Conservation (phyloP, 1,140 invertebrate species). For the Stegodyphus dumicola region DNA sequence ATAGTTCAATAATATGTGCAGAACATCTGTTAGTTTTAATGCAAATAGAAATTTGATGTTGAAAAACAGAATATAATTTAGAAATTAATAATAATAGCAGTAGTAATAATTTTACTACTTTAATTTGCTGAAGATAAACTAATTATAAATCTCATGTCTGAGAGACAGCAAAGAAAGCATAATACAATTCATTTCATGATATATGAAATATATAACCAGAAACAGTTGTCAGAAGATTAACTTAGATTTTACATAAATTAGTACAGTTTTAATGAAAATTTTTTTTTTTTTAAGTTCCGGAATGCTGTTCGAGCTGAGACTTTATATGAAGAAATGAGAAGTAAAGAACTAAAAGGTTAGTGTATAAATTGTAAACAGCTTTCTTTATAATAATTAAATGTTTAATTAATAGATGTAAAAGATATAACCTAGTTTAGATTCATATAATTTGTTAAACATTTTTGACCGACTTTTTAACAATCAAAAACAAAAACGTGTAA, state of each 20-base stretch:
- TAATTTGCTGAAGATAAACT: too few species aligned
- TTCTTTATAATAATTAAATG: not conserved
- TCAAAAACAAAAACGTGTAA: too few species aligned
- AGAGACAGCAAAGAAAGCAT: not conserved
- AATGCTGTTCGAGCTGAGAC: conserved; percentile 75
- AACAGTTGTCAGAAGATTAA: not conserved
- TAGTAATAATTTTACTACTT: too few species aligned
- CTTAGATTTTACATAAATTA: not conserved
- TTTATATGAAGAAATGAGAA: conserved; percentile 76
- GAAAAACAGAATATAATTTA: too few species aligned
- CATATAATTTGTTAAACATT: too few species aligned
- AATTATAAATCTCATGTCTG: not conserved
- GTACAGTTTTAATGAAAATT: not conserved
- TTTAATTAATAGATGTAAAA: too few species aligned
- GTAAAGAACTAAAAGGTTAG: conserved; percentile 72
- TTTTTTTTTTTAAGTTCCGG: conserved; percentile 61
- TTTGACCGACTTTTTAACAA: too few species aligned
- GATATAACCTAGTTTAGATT: too few species aligned
- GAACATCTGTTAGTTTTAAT: too few species aligned
- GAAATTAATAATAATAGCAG: too few species aligned
- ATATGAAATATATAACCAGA: not conserved
- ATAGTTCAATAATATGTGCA: too few species aligned
- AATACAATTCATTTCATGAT: not conserved
- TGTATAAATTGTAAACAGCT: conserved; percentile 64
- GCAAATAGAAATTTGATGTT: too few species aligned